These are phyloP conservation scores for Sus cebifrons DNA, from an alignment of 2,797 vertebrate species.

Conservation along the genomic window DNA sequence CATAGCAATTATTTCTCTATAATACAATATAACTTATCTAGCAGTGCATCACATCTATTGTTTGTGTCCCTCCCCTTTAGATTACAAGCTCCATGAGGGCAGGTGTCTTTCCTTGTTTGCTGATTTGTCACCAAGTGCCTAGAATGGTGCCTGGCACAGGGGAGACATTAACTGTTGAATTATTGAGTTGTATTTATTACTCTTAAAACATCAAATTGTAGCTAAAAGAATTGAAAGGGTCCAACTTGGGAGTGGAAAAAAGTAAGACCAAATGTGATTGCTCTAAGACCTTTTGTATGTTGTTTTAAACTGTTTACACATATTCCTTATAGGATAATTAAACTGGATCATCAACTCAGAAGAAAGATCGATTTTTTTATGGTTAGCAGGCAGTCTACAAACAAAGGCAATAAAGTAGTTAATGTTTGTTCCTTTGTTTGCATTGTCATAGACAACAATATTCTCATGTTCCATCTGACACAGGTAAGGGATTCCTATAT, in stretches of 20 bases:
- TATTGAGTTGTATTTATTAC: not conserved
- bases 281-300: not conserved
- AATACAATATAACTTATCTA: not conserved
- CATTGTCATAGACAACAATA: not conserved
- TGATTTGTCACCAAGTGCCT: not conserved
- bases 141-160: not conserved
- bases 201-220: not conserved
- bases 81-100: not conserved
- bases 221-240: not conserved
- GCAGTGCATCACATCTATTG: not conserved
- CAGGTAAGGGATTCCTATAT: not conserved
- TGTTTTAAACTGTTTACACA: constrained; percentile 14
- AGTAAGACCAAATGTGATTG: not conserved
- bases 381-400: not conserved
- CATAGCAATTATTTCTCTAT: not conserved
- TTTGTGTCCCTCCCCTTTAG: not conserved
- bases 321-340: not conserved
- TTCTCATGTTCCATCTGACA: not conserved
- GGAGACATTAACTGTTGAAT: not conserved
- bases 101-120: not conserved
- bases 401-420: too few species aligned
- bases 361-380: not conserved
- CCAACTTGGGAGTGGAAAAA: not conserved
- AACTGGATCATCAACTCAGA: not conserved
- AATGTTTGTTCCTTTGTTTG: not conserved